Percentiles rank a stretch among this genome's conserved stretches.
Conservation (phyloP, 2,113 vertebrate genomes). For the Rhinolophus sinicus region DNA sequence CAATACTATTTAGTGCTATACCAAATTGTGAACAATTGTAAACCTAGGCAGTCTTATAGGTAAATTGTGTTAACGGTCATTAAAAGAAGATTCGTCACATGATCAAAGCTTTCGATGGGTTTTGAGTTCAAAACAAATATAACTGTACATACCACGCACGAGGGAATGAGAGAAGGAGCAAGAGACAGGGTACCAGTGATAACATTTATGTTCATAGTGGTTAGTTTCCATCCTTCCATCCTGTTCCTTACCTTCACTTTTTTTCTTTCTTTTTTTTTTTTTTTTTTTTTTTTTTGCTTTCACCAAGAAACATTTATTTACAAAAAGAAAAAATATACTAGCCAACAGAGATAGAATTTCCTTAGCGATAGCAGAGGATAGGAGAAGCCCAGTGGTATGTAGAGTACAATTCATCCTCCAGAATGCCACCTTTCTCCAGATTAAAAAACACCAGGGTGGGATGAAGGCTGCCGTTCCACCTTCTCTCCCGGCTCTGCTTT, state of each 20-base stretch:
- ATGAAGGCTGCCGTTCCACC: neutral
- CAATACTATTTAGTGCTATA: neutral
- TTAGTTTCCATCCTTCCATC: neutral
- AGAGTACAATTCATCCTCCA: neutral
- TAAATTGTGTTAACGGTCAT: neutral
- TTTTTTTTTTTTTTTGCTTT: neutral
- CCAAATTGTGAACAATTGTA: neutral
- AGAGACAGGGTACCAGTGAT: no score
- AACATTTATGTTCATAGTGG: neutral
- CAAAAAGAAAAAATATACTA: neutral
- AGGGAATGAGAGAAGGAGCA: neutral
- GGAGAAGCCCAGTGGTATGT: neutral
- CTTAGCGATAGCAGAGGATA: neutral
- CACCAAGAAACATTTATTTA: neutral
- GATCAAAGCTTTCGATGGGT: neutral
- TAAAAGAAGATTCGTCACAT: neutral
- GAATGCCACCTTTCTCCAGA: neutral
- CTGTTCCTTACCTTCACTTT: neutral
- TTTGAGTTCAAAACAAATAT: neutral
- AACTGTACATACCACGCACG: neutral
- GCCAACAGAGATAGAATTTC: neutral
- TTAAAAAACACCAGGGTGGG: neutral
- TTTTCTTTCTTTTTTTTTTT: neutral
- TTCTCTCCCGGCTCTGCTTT: constrained; percentile 10
- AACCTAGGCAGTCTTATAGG: neutral